Evolutionary conservation across 2,113 vertebrate species (phyloP).

Genomic region (Chaenocephalus aceratus): DNA sequence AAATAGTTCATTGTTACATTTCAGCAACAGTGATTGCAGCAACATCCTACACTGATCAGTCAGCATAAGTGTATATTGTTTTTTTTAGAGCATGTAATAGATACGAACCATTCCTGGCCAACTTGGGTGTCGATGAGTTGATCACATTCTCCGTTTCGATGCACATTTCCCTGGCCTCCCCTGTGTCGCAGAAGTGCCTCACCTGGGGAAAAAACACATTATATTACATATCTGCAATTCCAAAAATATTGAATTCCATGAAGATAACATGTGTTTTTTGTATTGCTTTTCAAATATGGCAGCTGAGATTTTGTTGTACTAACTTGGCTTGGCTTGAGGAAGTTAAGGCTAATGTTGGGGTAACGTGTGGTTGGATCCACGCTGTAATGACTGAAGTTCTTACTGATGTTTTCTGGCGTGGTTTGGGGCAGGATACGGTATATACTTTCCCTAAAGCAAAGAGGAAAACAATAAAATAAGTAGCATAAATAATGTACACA

Average conservation of each 20-base stretch:
- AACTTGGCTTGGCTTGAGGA: conserved; percentile 94
- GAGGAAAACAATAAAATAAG: neutral
- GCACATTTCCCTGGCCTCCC: conserved; percentile 89
- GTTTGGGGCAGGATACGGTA: conserved; percentile 97
- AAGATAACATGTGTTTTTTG: neutral
- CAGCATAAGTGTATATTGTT: neutral
- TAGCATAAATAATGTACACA: neutral
- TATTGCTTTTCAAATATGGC: neutral
- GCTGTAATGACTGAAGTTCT: conserved; percentile 97
- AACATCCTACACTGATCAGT: conserved; percentile 37
- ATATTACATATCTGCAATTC: neutral
- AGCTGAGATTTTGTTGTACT: neutral
- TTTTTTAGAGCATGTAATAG: neutral
- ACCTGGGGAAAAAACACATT: conserved; percentile 80
- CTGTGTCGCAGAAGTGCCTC: conserved; percentile 91
- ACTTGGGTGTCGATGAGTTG: conserved; percentile 91
- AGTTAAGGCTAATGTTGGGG: conserved; percentile 94
- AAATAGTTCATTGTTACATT: conserved; percentile 74
- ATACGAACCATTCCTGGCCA: conserved; percentile 90
- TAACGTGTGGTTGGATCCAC: conserved; percentile 96
- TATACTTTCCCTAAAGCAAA: conserved; percentile 91
- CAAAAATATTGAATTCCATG: neutral
- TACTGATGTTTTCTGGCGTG: conserved; percentile 97
- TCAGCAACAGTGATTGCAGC: conserved; percentile 45
- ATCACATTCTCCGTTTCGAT: conserved; percentile 93